A percentile compares a stretch with the other conserved stretches of the same genome.
phyloP scores from a whole-genome alignment of 2,113 vertebrate genomes.

The Aphyosemion australe region DNA sequence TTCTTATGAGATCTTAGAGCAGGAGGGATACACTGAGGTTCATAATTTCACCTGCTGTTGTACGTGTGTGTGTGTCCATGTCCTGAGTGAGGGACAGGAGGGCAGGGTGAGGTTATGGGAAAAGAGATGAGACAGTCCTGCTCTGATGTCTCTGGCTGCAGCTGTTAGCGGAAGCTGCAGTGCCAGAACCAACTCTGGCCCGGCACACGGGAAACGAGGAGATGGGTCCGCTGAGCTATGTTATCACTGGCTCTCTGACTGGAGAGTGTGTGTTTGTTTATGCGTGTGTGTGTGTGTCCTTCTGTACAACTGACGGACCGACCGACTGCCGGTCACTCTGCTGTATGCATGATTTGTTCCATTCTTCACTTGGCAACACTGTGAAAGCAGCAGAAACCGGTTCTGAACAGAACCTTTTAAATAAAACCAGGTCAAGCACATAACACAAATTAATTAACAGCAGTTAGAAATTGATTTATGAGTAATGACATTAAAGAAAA shows the following conservation, averaged over 20 bases:
- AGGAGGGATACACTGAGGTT: neutral
- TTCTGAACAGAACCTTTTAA: neutral
- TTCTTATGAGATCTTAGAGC: constrained; percentile 2
- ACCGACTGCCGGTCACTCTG: constrained; percentile 54
- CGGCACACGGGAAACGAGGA: constrained; percentile 59
- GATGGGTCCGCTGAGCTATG: constrained; percentile 61
- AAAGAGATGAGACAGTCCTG: constrained; percentile 46
- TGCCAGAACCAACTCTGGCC: constrained; percentile 75
- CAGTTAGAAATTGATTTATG: too few species aligned
- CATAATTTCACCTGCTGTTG: constrained; percentile 16
- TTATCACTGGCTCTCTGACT: constrained; percentile 68
- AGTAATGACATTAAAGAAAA: too few species aligned
- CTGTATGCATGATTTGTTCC: constrained; percentile 76
- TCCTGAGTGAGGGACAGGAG: constrained; percentile 25
- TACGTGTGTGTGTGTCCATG: neutral
- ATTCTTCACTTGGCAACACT: constrained; percentile 65
- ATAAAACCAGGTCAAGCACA: neutral
- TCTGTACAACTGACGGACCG: constrained; percentile 49
- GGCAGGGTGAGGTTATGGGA: constrained; percentile 62
- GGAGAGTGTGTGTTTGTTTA: constrained; percentile 55
- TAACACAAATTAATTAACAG: too few species aligned
- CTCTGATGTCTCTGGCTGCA: constrained; percentile 58
- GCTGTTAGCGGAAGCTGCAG: constrained; percentile 61
- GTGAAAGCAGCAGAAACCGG: constrained; percentile 71
- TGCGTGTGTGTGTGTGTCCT: constrained; percentile 53